Base-by-base conservation (phyloP, 2,888 invertebrate species). In the Chirona hameri region DNA sequence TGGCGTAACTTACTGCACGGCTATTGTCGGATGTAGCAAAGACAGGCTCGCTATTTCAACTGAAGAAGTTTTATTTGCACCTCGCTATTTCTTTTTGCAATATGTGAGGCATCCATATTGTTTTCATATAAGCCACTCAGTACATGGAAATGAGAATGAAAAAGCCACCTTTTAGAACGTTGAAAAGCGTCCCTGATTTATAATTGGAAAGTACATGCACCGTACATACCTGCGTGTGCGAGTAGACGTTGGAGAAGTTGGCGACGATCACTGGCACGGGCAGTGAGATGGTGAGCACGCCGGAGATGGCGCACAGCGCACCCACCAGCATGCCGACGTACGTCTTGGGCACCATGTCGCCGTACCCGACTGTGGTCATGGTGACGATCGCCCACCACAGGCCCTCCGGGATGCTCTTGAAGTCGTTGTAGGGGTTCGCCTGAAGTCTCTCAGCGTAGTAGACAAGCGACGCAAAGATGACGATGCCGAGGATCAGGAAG, bases 261-360 rank as follows among this genome's bases (percentile, higher is more conserved):
- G 97, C 97, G 86, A 99, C 99, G 88, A 99, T 99, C 89, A 99
- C 99, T 86, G 99, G 98, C 87, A 99, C 98, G 86, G 99, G 99
- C 88, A 99, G 92, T 87, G 99, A 99, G 90, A 99, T 97, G 88
- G 98, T 99, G 87, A 99, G 91, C 88, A 99, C 99, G 90, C 99
- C 99, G 87, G 98, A 97, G 86, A 99, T 91, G 85, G 99, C 99
- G 90, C 99, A 99, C 81, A 99, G 91, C 27, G 98, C 97, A 86
- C 97, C 97, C 48, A 98, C 96, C 86, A 96, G 93, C 94, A 95
- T 95, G 85, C 96, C 97, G 79, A 95, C 92, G 88, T 97, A 97
- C 0, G 97, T 98, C 90, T 97, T 96, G 9, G 97, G 98, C 60
- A 93, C 95, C 97, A 98, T 98, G 89, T 98, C 98, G 83, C 98